These are phyloP conservation scores for Mamestra configurata DNA, from an alignment of 1,140 invertebrate species.

Conservation along the genomic window DNA sequence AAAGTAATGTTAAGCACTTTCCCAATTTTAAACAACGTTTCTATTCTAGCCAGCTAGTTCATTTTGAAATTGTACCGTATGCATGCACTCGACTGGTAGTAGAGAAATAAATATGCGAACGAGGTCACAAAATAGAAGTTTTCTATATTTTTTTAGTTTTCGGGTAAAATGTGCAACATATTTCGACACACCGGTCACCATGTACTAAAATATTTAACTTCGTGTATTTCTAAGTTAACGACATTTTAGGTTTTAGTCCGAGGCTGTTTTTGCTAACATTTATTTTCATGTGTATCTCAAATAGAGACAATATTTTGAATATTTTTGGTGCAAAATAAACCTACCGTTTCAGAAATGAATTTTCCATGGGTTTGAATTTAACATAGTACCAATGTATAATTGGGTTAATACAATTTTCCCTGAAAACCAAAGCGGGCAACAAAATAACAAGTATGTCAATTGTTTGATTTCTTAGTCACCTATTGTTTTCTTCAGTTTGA, in stretches of 20 bases:
- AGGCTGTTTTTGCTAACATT: slow-evolving; percentile 57
- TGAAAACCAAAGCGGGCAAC: slow-evolving; percentile 18
- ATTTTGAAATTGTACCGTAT: background rate
- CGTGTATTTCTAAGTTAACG: slow-evolving; percentile 73
- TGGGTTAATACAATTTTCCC: background rate
- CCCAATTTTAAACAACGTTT: no score
- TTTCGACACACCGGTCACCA: slow-evolving; percentile 48
- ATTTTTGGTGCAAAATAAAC: background rate
- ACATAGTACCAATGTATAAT: background rate
- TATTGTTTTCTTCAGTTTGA: background rate
- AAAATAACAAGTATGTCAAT: background rate
- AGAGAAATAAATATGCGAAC: background rate
- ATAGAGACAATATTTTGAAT: background rate
- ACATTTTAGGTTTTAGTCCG: slow-evolving; percentile 76
- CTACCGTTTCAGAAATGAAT: background rate
- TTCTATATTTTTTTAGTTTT: background rate
- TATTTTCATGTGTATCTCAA: slow-evolving; percentile 6
- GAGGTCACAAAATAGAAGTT: slow-evolving; percentile 7
- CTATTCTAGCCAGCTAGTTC: no score
- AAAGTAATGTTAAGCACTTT: background rate
- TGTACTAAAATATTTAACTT: slow-evolving; percentile 81
- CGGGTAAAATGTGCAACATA: slow-evolving; percentile 53
- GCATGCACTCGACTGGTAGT: background rate
- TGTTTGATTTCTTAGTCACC: background rate
- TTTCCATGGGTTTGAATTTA: background rate